Evolutionary conservation across 2,888 invertebrate genomes (phyloP).

Genomic region (Phalangium opilio): DNA sequence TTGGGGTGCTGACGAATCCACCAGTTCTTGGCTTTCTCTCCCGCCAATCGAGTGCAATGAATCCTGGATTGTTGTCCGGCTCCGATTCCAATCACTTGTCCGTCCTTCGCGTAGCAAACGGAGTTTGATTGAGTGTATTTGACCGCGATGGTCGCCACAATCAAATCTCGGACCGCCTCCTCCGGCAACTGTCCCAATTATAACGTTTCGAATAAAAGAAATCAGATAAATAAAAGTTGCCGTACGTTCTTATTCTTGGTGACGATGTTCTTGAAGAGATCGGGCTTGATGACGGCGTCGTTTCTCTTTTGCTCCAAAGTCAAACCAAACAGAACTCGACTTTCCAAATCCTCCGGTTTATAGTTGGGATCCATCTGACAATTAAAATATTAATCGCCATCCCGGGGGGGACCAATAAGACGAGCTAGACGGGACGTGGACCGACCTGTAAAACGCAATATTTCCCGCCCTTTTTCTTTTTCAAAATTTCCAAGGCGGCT

Average conservation of each 20-base stretch:
- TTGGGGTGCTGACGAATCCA: conserved; percentile 88
- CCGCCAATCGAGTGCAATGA: conserved; percentile 92
- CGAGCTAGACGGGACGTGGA: no score
- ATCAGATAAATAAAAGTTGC: conserved; percentile 1
- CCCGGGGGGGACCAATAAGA: no score
- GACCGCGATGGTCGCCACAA: conserved; percentile 86
- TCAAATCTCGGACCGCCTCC: conserved; percentile 67
- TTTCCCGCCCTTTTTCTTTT: conserved; percentile 83
- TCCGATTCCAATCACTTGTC: conserved; percentile 80
- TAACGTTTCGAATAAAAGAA: conserved; percentile 17
- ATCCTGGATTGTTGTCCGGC: conserved; percentile 98
- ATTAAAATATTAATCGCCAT: no score
- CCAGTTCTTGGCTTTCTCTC: conserved; percentile 95
- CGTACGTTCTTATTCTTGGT: conserved; percentile 44
- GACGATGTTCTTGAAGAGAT: conserved; percentile 64
- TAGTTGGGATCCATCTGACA: conserved; percentile 70
- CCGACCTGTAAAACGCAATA: conserved; percentile 68
- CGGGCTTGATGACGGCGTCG: conserved; percentile 60
- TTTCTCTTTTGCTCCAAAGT: conserved; percentile 77
- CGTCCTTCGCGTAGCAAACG: conserved; percentile 87
- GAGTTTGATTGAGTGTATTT: conserved; percentile 99
- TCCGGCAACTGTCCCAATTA: conserved; percentile 56
- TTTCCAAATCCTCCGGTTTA: conserved; percentile 63
- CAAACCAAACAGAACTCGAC: conserved; percentile 65
- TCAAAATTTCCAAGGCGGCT: conserved; percentile 67